These are phyloP conservation scores for Dicranocentrus wangi DNA, from an alignment of 2,888 invertebrate genomes.

Conservation along the genomic window DNA sequence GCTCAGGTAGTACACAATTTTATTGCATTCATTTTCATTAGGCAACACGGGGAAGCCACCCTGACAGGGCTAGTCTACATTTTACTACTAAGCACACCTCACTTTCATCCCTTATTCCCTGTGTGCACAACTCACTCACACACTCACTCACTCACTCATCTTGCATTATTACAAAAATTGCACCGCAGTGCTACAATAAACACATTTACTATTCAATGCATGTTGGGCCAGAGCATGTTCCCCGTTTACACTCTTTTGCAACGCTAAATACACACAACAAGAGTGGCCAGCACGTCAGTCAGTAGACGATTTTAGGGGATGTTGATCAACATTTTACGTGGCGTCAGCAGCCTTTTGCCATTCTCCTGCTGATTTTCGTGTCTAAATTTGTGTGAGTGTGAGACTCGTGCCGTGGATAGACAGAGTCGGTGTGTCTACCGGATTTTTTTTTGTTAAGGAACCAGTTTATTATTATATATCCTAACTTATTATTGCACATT, in stretches of 20 bases:
- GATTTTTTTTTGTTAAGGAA: background rate
- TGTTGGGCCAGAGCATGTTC: background rate
- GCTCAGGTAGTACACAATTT: background rate
- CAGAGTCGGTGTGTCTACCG: background rate
- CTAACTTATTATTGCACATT: too few relatives aligned
- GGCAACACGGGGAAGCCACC: constrained; percentile 10
- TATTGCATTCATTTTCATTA: constrained; percentile 35
- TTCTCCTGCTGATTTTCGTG: background rate
- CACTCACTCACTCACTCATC: background rate
- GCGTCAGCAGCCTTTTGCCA: constrained; percentile 1
- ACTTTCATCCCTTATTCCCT: constrained; percentile 24
- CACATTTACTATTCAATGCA: constrained; percentile 17
- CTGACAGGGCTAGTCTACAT: constrained; percentile 2
- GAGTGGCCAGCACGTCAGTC: constrained; percentile 8
- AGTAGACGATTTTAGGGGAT: background rate
- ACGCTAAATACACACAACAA: constrained; percentile 20
- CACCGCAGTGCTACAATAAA: background rate
- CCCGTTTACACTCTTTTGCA: constrained; percentile 3
- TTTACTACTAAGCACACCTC: constrained; percentile 9
- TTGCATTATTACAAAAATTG: background rate
- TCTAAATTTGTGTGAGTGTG: background rate
- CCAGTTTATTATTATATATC: background rate
- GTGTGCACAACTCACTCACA: background rate
- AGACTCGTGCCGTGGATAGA: background rate
- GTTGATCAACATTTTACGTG: background rate